Conservation (phyloP, 2,888 invertebrate species). For the Yponomeuta plumbellus region DNA sequence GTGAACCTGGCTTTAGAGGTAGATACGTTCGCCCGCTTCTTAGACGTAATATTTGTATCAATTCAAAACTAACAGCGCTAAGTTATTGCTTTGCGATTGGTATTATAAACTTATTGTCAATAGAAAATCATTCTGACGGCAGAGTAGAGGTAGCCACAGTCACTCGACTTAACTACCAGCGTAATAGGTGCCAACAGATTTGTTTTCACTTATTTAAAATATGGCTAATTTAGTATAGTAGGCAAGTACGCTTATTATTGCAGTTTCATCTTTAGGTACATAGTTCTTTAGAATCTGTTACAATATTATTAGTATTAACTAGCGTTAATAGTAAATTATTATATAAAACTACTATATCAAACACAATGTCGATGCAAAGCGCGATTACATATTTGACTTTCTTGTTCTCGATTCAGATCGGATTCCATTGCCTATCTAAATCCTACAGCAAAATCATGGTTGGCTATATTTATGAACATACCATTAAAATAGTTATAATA, state of each 20-base stretch:
- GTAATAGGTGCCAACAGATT: no score
- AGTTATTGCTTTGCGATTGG: neutral
- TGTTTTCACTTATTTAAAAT: no score
- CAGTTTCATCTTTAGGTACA: neutral
- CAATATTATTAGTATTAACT: neutral
- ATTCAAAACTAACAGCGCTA: neutral
- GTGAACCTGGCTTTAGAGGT: neutral
- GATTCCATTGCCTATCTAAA: neutral
- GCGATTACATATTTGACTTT: neutral
- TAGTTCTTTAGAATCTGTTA: slow-evolving; percentile 2
- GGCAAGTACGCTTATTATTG: neutral
- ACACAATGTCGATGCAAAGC: neutral
- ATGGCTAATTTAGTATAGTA: no score
- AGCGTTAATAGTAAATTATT: neutral
- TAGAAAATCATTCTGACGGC: neutral
- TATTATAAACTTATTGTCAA: neutral
- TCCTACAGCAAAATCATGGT: no score
- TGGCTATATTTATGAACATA: no score
- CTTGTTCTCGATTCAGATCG: neutral
- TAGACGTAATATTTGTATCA: neutral
- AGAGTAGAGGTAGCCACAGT: neutral
- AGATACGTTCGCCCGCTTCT: neutral
- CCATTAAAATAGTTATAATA: no score
- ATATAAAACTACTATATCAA: neutral
- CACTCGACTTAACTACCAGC: no score